These are phyloP conservation scores for Hozukius guyotensis DNA, from an alignment of 2,797 vertebrate genomes.

Conservation along the genomic window DNA sequence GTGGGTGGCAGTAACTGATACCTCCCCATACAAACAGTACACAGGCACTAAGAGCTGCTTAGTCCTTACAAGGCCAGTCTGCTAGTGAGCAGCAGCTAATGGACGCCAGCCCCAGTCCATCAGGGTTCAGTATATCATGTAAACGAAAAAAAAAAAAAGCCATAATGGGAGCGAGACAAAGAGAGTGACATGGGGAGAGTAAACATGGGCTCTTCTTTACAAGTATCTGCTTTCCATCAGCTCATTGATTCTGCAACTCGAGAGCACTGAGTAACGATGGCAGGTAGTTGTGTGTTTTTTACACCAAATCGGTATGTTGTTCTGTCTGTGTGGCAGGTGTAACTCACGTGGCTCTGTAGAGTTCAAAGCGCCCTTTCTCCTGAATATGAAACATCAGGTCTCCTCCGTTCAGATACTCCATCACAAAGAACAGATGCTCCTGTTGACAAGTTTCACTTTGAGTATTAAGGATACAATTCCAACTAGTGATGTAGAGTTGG, in stretches of 20 bases:
- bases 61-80: constrained; percentile 64
- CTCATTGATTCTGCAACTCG: background rate
- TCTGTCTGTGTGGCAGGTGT: constrained; percentile 6
- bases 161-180: background rate
- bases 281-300: background rate
- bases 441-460: constrained; percentile 61
- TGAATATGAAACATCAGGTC: constrained; percentile 99
- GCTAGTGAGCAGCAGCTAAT: constrained; percentile 39
- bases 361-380: constrained; percentile 97
- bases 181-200: background rate
- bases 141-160: constrained; percentile 7
- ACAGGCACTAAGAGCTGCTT: constrained; percentile 27
- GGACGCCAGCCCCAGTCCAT: background rate
- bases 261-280: background rate
- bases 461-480: background rate
- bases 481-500: background rate
- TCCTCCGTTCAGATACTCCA: constrained; percentile 98
- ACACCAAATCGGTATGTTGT: background rate
- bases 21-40: constrained; percentile 21
- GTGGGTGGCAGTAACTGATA: constrained; percentile 57
- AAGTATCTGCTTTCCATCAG: constrained; percentile 36
- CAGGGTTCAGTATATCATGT: constrained; percentile 25
- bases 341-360: constrained; percentile 92
- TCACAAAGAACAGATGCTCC: constrained; percentile 99
- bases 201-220: constrained; percentile 18